These are phyloP conservation scores for Myrmecobius fasciatus DNA, from an alignment of 2,113 vertebrate species.

Conservation along the genomic window DNA sequence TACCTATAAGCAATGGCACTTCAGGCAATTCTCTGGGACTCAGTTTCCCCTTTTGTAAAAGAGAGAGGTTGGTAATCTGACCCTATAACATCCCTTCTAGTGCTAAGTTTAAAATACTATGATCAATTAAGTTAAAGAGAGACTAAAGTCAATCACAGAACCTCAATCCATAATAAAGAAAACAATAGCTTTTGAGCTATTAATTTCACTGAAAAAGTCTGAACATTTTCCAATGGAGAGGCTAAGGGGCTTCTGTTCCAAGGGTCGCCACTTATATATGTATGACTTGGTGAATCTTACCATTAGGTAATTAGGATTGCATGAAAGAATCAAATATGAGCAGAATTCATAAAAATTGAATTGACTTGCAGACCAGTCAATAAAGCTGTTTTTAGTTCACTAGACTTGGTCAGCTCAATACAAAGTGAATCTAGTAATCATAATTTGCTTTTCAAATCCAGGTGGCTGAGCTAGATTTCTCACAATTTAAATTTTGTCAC, in stretches of 20 bases:
- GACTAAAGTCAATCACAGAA: neutral
- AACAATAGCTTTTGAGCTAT: too few species aligned
- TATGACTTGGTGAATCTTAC: conserved; percentile 38
- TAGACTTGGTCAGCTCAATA: conserved; percentile 73
- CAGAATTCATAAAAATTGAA: conserved; percentile 61
- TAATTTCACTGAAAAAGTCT: neutral
- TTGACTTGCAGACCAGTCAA: conserved; percentile 72
- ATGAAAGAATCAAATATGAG: conserved; percentile 47
- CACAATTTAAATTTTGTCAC: conserved; percentile 68
- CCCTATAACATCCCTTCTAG: neutral
- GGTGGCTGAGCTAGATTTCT: conserved; percentile 70
- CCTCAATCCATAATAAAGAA: neutral
- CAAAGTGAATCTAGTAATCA: conserved; percentile 32
- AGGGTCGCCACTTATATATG: conserved; percentile 42
- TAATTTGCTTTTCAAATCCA: conserved; percentile 54
- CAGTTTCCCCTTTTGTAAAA: neutral
- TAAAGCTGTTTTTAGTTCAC: conserved; percentile 69
- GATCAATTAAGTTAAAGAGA: neutral
- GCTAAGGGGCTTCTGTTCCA: conserved; percentile 59
- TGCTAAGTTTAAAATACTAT: neutral
- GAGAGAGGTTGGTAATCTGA: neutral
- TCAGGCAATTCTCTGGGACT: neutral
- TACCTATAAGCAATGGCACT: neutral
- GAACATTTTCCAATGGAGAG: conserved; percentile 38
- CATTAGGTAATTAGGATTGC: conserved; percentile 53